Base-by-base conservation (phyloP, 2,113 vertebrate species). In the Micromys minutus region DNA sequence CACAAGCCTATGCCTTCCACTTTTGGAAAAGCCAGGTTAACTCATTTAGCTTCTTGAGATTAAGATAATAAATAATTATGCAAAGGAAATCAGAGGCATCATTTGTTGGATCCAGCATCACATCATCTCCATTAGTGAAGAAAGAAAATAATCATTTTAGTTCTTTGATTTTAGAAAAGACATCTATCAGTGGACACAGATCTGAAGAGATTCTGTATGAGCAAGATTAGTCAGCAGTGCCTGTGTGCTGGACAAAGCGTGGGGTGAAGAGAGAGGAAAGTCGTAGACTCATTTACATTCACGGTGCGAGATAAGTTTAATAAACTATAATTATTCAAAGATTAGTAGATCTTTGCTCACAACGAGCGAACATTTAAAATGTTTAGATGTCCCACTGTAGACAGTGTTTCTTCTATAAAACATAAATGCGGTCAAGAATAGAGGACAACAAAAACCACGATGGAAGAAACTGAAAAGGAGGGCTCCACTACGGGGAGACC, bases 91-190 rank as follows among this genome's bases (percentile, higher is more conserved):
- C 42, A 91, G 72, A 92, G 29, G 72, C 31, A 93, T 89, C 57
- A 87, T 92, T 65, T 85, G n/a, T 86, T 79, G 88, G 75, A 42
- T 72, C n/a, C 55, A 55, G 34, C 59, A 94, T 85, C 57, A 87
- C 50, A 86, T 65, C 69, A 95, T 39, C 50, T 83, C 71, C 11
- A 59, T 63, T 95, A 95, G 80, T 22, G 39, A 19, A 97, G 77
- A 95, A 94, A 91, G n/a, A 92, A 89, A 94, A 80, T 55, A 87
- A 90, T 75, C 52, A 96, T 91, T 96, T 90, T 93, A 87, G 71
- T 91, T 79, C 80, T 91, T 83, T 96, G 75, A 90, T 91, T 94
- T 91, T 92, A 97, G 92, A 95, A 93, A 94, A 97, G 95, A 94
- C 34, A 74, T 57, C 65, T 47, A 50, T 80, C 80, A 84, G 12